Evolutionary conservation across 2,888 invertebrate genomes (phyloP), one percentile per base, ranked within the genome.

Genomic region (Netelia inedita): DNA sequence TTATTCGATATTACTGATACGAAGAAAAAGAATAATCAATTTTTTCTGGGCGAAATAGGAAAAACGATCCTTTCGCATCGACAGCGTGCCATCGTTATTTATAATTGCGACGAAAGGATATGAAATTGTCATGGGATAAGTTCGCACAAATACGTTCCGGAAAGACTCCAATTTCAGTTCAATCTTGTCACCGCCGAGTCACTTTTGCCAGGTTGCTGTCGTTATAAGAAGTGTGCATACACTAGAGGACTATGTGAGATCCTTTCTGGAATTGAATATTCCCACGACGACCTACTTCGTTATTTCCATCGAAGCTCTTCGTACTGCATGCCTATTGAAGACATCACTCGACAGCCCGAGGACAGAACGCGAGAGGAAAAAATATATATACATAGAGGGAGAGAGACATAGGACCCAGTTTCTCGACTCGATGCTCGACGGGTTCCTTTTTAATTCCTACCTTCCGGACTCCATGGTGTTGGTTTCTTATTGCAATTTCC

Each of bases 401-500:
- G 57, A 61, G 66, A 61, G 41, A 69, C 50, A 69, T 46, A 23
- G 78, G 68, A 57, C 59, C 59, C 73, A 79, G 73, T 76, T 79
- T 69, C 55, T 57, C 65, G 76, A 79, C 79, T 82, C 79, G 73
- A 84, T 85, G 74, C 79, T 83, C 83, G 87, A 87, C 87, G 82
- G 86, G 84, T 86, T 82, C 83, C 82, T 86, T 86, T 85, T 85
- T 78, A 85, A 79, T 79, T 61, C 69, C 63, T 10, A 19, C 35
- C 71, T 79, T 65, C 75, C 28, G 59, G 73, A 59, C 10, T 66
- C 73, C 79, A 50, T 72, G 75, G 61, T 69, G 84, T 69, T 63
- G 74, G 75, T 81, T 82, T 83, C 83, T 87, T 87, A 85, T 87
- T 87, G 79, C 87, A 87, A 85, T 87, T 87, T 85, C 84, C 82